Evolutionary conservation across 2,113 vertebrate species (phyloP).

Genomic region (Craseonycteris thonglongyai): DNA sequence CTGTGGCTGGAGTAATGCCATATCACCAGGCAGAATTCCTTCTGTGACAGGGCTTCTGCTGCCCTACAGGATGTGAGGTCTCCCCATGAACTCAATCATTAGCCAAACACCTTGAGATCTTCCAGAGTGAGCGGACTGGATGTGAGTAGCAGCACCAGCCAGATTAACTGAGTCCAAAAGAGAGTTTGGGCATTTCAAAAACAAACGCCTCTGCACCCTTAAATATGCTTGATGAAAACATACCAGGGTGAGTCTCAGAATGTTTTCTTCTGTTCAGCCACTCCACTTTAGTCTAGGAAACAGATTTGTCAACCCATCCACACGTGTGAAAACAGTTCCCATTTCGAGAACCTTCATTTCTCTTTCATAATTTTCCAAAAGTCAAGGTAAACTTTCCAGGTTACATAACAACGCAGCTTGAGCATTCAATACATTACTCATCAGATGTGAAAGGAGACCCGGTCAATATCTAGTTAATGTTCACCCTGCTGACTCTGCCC

Average conservation of each 20-base stretch:
- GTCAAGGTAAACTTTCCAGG: constrained; percentile 50
- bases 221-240: background rate
- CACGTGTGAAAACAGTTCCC: background rate
- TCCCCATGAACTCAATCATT: background rate
- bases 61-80: background rate
- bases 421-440: background rate
- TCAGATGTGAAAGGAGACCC: constrained; percentile 42
- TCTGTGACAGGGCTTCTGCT: background rate
- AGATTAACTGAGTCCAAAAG: background rate
- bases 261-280: background rate
- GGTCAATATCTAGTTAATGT: constrained; percentile 75
- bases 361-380: constrained; percentile 42
- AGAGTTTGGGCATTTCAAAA: constrained; percentile 11
- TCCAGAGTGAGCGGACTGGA: background rate
- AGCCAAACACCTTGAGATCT: background rate
- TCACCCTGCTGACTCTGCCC: constrained; percentile 54
- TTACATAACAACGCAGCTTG: constrained; percentile 26
- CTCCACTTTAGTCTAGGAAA: background rate
- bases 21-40: background rate
- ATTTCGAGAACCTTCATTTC: constrained; percentile 5
- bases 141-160: background rate
- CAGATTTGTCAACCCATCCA: background rate
- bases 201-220: constrained; percentile 17
- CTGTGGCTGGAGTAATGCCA: background rate
- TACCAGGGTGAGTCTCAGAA: constrained; percentile 1